A percentile compares a stretch with the other conserved stretches of the same genome.
phyloP scores from a whole-genome alignment of 2,888 invertebrate species.

The Imbricaverruca yamaguchii region DNA sequence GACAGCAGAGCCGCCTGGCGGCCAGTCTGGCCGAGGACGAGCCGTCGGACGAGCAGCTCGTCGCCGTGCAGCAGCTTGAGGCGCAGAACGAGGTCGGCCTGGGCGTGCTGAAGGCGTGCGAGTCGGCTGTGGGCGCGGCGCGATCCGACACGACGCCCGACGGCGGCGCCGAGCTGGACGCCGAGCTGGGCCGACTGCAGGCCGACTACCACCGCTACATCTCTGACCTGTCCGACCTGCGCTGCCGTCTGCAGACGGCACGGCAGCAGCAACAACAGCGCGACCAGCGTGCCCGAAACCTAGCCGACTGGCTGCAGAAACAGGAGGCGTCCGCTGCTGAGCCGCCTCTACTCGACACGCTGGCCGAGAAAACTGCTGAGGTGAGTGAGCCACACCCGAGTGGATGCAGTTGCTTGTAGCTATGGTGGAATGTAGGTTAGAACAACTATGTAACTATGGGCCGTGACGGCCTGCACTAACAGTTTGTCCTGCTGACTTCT shows the following conservation, averaged over 20 bases:
- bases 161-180: constrained; percentile 65
- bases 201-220: constrained; percentile 54
- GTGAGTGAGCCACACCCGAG: neutral
- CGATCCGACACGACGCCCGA: constrained; percentile 65
- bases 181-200: constrained; percentile 65
- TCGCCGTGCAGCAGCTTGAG: constrained; percentile 31
- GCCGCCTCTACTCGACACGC: constrained; percentile 1
- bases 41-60: constrained; percentile 32
- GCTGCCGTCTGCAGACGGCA: neutral
- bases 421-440: too few relatives aligned
- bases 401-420: too few relatives aligned
- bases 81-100: constrained; percentile 55
- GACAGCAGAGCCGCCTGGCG: constrained; percentile 67
- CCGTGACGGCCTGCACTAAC: too few relatives aligned
- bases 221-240: neutral
- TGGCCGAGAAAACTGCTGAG: neutral
- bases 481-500: too few relatives aligned
- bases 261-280: constrained; percentile 1
- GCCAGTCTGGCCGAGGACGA: constrained; percentile 62
- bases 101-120: constrained; percentile 59
- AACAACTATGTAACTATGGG: too few relatives aligned
- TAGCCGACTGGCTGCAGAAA: neutral
- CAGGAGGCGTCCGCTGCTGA: neutral
- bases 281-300: neutral
- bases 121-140: constrained; percentile 61